Conservation (phyloP, 2,888 invertebrate genomes). For the Alloplasta piceator region DNA sequence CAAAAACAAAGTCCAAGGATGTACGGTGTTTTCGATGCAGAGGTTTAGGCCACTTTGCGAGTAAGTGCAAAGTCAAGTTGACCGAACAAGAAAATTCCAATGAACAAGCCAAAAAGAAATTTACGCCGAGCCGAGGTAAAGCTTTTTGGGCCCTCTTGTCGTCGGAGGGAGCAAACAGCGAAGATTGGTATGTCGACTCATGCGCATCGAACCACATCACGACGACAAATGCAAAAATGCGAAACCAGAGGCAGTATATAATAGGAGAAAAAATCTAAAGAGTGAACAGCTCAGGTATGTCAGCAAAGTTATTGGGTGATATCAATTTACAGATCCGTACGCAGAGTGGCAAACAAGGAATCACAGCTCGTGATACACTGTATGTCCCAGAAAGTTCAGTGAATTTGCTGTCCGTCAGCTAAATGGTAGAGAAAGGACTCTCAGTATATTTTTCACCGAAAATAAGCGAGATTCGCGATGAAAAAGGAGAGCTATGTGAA, state of each 20-base stretch:
- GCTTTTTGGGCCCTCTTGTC: constrained; percentile 11
- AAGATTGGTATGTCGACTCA: constrained; percentile 20
- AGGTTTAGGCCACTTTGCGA: constrained; percentile 26
- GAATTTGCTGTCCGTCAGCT: constrained; percentile 1
- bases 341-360: background rate
- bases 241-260: constrained; percentile 12
- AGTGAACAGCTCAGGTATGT: constrained; percentile 15
- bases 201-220: constrained; percentile 20
- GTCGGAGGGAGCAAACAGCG: constrained; percentile 4
- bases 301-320: constrained; percentile 11
- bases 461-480: constrained; percentile 1
- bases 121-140: constrained; percentile 8
- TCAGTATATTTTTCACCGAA: constrained; percentile 3
- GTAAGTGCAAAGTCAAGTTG: constrained; percentile 11
- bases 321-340: background rate
- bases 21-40: background rate
- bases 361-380: constrained; percentile 10
- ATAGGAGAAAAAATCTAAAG: constrained; percentile 6
- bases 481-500: no score
- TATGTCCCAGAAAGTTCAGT: constrained; percentile 9
- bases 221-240: constrained; percentile 6
- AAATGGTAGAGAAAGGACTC: constrained; percentile 5
- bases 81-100: constrained; percentile 10
- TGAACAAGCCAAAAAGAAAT: constrained; percentile 1
- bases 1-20: constrained; percentile 16